A percentile compares a stretch with the other conserved stretches of the same genome.
Conservation (phyloP, 1,140 invertebrate species). For the Nomia melanderi region DNA sequence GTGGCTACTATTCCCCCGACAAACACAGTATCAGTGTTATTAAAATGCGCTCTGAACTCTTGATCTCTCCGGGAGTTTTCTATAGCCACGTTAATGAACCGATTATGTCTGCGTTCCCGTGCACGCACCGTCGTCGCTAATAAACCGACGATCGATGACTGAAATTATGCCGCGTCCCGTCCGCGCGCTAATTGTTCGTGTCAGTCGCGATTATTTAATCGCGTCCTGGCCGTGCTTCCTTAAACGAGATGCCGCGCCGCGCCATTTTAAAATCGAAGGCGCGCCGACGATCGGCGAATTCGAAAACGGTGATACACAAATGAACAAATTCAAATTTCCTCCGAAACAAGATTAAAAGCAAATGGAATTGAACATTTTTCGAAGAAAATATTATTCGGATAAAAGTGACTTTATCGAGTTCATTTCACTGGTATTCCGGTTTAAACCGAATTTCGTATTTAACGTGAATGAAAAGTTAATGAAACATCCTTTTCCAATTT, state of each 20-base stretch:
- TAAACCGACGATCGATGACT: slow-evolving; percentile 42
- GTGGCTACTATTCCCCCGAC: no score
- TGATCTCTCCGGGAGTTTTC: not conserved
- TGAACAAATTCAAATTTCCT: no score
- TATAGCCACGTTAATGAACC: not conserved
- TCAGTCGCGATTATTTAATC: slow-evolving; percentile 56
- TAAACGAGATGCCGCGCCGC: not conserved
- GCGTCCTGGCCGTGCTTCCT: slow-evolving; percentile 12
- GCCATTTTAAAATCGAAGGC: not conserved
- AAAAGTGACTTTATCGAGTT: no score
- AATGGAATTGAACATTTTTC: no score
- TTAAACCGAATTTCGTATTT: no score
- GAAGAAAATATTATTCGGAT: no score
- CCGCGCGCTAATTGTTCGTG: slow-evolving; percentile 51
- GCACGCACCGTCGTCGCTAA: not conserved
- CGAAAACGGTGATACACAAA: no score
- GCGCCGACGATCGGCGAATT: no score
- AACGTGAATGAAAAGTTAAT: no score
- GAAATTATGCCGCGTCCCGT: slow-evolving; percentile 41
- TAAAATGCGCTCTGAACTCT: not conserved
- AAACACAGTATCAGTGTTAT: not conserved
- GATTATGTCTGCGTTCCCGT: not conserved
- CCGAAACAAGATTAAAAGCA: no score
- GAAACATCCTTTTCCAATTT: no score
- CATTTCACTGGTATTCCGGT: no score